These are phyloP conservation scores for Threskiornis aethiopicus DNA, from an alignment of 2,797 vertebrate species.

Conservation along the genomic window DNA sequence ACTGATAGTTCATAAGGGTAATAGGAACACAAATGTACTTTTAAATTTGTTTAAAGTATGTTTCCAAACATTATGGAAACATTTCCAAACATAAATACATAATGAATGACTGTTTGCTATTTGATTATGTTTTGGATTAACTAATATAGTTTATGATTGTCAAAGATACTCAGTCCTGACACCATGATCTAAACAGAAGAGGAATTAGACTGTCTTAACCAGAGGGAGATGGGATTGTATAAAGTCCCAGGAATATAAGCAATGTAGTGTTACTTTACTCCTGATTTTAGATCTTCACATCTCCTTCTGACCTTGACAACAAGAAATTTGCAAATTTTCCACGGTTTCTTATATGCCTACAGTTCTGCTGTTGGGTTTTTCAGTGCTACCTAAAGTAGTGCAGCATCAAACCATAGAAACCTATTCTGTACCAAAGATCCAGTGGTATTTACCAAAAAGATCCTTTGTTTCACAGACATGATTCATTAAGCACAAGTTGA, in stretches of 20 bases:
- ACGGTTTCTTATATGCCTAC: background rate
- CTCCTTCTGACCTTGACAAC: background rate
- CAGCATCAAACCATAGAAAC: background rate
- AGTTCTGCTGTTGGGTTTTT: background rate
- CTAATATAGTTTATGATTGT: background rate
- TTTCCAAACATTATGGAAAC: background rate
- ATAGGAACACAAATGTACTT: background rate
- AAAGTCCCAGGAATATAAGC: background rate
- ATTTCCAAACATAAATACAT: background rate
- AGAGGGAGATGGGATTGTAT: background rate
- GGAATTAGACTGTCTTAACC: background rate
- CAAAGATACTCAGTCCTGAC: background rate
- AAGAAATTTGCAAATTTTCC: background rate
- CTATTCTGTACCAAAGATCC: background rate
- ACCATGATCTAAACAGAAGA: background rate
- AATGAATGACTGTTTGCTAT: background rate
- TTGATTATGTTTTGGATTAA: background rate
- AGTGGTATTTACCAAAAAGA: background rate
- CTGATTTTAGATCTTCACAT: background rate
- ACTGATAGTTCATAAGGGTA: background rate
- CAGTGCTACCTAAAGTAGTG: background rate
- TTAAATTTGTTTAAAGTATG: background rate
- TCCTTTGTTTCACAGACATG: background rate
- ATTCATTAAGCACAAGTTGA: background rate
- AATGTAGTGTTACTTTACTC: background rate